phyloP scores from a whole-genome alignment of 2,888 invertebrate genomes.

The Prionchulus punctatus region DNA sequence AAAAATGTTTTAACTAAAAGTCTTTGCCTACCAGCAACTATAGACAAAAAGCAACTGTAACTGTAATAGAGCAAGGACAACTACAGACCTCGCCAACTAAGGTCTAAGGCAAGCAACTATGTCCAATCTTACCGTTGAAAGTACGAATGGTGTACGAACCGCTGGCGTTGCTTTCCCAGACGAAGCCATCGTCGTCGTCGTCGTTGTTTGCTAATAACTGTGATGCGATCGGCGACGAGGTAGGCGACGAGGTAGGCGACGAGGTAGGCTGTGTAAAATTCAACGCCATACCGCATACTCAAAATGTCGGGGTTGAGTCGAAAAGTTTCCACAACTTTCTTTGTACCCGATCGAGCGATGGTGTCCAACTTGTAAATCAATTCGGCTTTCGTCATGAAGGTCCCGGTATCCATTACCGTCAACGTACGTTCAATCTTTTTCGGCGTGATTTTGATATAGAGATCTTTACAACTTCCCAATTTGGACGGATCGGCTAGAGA shows the following conservation, averaged over 20 bases:
- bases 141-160: slow-evolving; percentile 82
- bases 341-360: slow-evolving; percentile 97
- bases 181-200: slow-evolving; percentile 92
- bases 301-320: slow-evolving; percentile 98
- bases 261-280: slow-evolving; percentile 79
- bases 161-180: slow-evolving; percentile 96
- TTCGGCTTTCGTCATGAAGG: slow-evolving; percentile 99
- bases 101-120: background rate
- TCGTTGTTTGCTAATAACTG: slow-evolving; percentile 76
- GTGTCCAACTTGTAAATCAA: slow-evolving; percentile 95
- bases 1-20: no score
- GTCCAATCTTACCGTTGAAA: slow-evolving; percentile 44
- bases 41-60: no score
- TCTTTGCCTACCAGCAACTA: background rate
- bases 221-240: slow-evolving; percentile 77
- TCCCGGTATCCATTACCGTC: slow-evolving; percentile 74
- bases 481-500: slow-evolving; percentile 86
- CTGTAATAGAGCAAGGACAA: background rate
- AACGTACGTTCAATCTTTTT: slow-evolving; percentile 86
- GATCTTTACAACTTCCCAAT: slow-evolving; percentile 78
- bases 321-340: slow-evolving; percentile 87
- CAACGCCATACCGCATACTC: slow-evolving; percentile 99
- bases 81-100: background rate
- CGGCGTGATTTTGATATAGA: slow-evolving; percentile 87
- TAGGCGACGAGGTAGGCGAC: slow-evolving; percentile 46